These are phyloP conservation scores for Lethrus apterus DNA, from an alignment of 1,140 invertebrate species.

Conservation along the genomic window DNA sequence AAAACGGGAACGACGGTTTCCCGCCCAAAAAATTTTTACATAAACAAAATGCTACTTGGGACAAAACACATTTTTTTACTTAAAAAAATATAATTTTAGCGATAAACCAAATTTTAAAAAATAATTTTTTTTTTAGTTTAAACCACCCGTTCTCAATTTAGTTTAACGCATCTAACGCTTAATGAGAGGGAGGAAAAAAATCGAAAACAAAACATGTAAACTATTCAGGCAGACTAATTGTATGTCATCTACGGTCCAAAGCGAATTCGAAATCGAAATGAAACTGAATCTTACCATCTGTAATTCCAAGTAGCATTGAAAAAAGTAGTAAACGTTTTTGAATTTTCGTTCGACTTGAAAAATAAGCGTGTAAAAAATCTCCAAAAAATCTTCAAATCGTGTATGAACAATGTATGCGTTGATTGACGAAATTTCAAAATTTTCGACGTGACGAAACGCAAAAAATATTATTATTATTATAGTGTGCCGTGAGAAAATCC, in stretches of 20 bases:
- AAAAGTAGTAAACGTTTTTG: slow-evolving; percentile 28
- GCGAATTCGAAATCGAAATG: slow-evolving; percentile 25
- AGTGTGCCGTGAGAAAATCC: no score
- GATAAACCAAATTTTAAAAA: slow-evolving; percentile 2
- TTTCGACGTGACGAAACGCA: no score
- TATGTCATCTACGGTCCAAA: slow-evolving; percentile 30
- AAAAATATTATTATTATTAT: no score
- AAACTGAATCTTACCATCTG: slow-evolving; percentile 43
- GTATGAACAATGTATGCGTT: no score
- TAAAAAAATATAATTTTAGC: not conserved
- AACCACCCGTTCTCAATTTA: slow-evolving; percentile 11
- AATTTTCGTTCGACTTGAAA: slow-evolving; percentile 13
- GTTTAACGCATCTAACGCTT: slow-evolving; percentile 3
- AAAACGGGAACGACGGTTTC: not conserved
- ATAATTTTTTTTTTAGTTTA: slow-evolving; percentile 6
- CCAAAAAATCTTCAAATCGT: no score
- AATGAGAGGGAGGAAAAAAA: slow-evolving; percentile 4
- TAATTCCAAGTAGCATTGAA: slow-evolving; percentile 39
- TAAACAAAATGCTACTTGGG: slow-evolving; percentile 38
- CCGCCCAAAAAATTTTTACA: slow-evolving; percentile 1
- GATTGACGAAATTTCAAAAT: no score
- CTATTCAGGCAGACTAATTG: slow-evolving; percentile 35
- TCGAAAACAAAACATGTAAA: slow-evolving; percentile 24
- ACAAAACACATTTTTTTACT: slow-evolving; percentile 13
- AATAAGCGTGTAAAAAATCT: slow-evolving; percentile 14